Evolutionary conservation across 2,888 invertebrate genomes (phyloP), one percentile per base, ranked within the genome.

Genomic region (Allolobophora icterica): DNA sequence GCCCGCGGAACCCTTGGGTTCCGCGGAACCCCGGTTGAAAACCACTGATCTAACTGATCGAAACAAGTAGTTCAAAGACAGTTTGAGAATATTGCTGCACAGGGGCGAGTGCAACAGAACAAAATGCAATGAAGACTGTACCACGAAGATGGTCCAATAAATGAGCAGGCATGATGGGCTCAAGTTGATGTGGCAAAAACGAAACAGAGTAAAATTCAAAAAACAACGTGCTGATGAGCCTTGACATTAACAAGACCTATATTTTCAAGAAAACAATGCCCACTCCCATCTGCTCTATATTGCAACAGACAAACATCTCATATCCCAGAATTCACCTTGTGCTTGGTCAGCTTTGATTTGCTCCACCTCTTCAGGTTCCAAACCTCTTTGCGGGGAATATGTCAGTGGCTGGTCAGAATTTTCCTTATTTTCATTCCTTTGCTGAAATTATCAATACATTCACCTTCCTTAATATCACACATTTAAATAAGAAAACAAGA

Each of bases 401-500:
- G 0, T 71, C 30, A 71, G n/a, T 71, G 71, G 71, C 71, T n/a
- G 8, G n/a, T 71, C 6, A 11, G n/a, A 71, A 71, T 71, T 71
- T n/a, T 71, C 71, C n/a, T 71, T 71, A n/a, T 71, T 71, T n/a
- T n/a, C 71, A 8, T 30, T 71, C 15, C 11, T 13, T n/a, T 8
- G 0, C 71, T 71, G n/a, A 71, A 71, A 71, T 30, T 30, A 71
- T n/a, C 71, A 71, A 71, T 13, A 71, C 71, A n/a, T n/a, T 71
- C n/a, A n/a, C 71, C 71, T 71, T 30, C 71, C 30, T 71, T 71
- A 30, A n/a, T n/a, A n/a, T 71, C 71, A 71, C 71, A 71, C 71
- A 71, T n/a, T 71, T n/a, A 71, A 71, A 71, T 71, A 71, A n/a
- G 71, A n/a, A n/a, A n/a, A 71, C n/a, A 30, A 71, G n/a, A 71